Evolutionary conservation across 1,140 invertebrate genomes (phyloP), one percentile per base, ranked within the genome.

Genomic region (Drosophila bocki): DNA sequence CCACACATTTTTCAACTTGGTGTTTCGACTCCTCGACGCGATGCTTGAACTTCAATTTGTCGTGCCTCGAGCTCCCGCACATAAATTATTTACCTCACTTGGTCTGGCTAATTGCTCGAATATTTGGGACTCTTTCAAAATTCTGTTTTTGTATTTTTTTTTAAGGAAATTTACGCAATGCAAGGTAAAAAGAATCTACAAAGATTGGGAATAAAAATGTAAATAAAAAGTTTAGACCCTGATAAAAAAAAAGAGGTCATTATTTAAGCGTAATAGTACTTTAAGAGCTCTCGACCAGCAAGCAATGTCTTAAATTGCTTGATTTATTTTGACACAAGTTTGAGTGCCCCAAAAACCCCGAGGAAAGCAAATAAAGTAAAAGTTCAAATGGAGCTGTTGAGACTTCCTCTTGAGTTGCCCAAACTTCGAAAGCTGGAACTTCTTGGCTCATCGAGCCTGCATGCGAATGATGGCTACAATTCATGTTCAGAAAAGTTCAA

Each of bases 281-380:
- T 65, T 63, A 48, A 80, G 68, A 77, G 50, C 72, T 48, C 17
- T 41, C 35, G n/a, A 13, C 32, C 26, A 26, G n/a, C 47, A 22
- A 37, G 47, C 17, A 61, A 71, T 15, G 45, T 63, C 54, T 68
- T 56, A 35, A 71, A 80, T 70, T 78, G 78, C 75, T 81, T 85
- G 75, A 64, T 70, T 85, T 75, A 78, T 71, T 80, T 80, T 63
- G 82, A 80, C 76, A 77, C 42, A 68, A 76, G 75, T 69, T 78
- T 68, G 68, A 74, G 67, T 45, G 62, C 41, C 22, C 22, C 48
- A 45, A 29, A 51, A 19, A 22, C 32, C 6, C 17, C 6, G 6
- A 51, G 47, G 19, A 51, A 47, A 13, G 12, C 15, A 54, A 33
- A 56, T 19, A 48, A 42, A 32, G 22, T 11, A 71, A 62, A 79